A percentile compares a stretch with the other conserved stretches of the same genome.
These are phyloP conservation scores for Lipotes vexillifer DNA, from an alignment of 2,113 vertebrate genomes.

Conservation along the genomic window DNA sequence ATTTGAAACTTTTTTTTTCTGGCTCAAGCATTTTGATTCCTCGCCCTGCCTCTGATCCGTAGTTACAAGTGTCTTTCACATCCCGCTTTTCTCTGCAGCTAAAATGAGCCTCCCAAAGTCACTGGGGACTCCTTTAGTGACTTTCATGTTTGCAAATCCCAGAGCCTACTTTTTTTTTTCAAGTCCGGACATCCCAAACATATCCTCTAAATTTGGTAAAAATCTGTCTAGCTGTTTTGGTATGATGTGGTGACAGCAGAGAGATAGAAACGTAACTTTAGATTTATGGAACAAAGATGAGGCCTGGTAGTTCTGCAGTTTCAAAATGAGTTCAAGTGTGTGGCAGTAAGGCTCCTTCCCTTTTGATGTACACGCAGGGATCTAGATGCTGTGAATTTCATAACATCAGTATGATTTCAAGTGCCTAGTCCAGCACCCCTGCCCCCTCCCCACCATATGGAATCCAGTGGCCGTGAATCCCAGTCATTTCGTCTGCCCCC, in stretches of 20 bases:
- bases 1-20: not conserved
- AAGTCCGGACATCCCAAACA: constrained; percentile 30
- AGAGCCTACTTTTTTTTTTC: not conserved
- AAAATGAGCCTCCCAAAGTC: not conserved
- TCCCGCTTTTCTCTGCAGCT: not conserved
- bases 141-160: not conserved
- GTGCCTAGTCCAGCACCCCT: not conserved
- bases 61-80: not conserved
- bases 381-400: constrained; percentile 51
- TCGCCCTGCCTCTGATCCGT: not conserved
- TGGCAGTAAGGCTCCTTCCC: constrained; percentile 31
- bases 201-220: constrained; percentile 34
- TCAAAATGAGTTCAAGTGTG: constrained; percentile 67
- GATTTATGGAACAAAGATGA: constrained; percentile 56
- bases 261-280: constrained; percentile 31
- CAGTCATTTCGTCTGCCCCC: not conserved
- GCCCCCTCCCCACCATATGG: constrained; percentile 18
- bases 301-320: not conserved
- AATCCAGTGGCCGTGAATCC: not conserved
- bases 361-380: constrained; percentile 64
- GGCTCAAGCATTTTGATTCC: not conserved
- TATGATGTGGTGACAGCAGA: constrained; percentile 45
- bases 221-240: constrained; percentile 35
- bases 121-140: not conserved
- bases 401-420: constrained; percentile 41